These are phyloP conservation scores for Saccostrea glomerata DNA, from an alignment of 1,140 invertebrate species.

Conservation along the genomic window DNA sequence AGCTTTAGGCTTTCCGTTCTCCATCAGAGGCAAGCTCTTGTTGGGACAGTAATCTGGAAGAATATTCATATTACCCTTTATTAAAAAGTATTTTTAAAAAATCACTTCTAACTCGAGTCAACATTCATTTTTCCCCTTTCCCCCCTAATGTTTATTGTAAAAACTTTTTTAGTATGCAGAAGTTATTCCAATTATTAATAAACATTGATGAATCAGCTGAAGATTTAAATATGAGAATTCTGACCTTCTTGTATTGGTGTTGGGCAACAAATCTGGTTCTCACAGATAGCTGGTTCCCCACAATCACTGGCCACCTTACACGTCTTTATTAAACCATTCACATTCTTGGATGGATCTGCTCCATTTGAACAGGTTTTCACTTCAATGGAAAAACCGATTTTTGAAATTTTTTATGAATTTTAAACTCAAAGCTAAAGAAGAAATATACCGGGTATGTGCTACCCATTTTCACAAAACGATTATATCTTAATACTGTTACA, in stretches of 20 bases:
- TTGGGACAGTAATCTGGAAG: conserved; percentile 16
- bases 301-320: conserved; percentile 1
- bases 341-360: conserved; percentile 2
- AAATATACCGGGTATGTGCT: not conserved
- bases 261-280: conserved; percentile 34
- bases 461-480: not conserved
- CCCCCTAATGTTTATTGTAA: too few relatives aligned
- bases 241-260: conserved; percentile 23
- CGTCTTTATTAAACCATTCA: conserved; percentile 18
- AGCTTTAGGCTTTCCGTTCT: conserved; percentile 32
- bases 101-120: too few relatives aligned
- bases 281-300: conserved; percentile 4
- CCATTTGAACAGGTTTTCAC: conserved; percentile 3
- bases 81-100: too few relatives aligned
- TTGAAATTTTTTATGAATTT: too few relatives aligned
- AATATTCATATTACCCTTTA: not conserved
- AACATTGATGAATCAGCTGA: too few relatives aligned
- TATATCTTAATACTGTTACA: not conserved
- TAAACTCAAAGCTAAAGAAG: not conserved
- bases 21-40: conserved; percentile 34
- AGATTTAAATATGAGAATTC: too few relatives aligned
- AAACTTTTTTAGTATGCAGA: too few relatives aligned
- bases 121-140: too few relatives aligned
- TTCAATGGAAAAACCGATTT: not conserved
- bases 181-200: too few relatives aligned